These are phyloP conservation scores for Parnassius orleans DNA, from an alignment of 2,888 invertebrate genomes.

Conservation along the genomic window DNA sequence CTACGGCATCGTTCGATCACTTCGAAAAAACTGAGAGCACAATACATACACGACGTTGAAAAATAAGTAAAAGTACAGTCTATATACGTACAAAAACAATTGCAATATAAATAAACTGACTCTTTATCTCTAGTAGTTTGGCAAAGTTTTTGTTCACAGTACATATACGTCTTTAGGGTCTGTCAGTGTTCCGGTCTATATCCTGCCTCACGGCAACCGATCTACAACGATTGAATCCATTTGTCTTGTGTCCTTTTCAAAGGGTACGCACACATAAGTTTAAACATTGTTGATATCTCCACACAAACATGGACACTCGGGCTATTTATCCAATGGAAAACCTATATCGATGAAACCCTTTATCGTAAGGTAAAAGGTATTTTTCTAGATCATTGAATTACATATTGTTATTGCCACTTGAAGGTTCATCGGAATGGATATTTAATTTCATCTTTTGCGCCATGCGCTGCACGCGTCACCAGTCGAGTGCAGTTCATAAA, in stretches of 20 bases:
- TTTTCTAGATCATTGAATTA: conserved; percentile 24
- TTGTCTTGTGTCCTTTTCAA: conserved; percentile 46
- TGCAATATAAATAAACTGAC: background rate
- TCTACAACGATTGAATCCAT: conserved; percentile 60
- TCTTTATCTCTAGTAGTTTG: background rate
- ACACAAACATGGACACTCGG: conserved; percentile 31
- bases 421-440: conserved; percentile 18
- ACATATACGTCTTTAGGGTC: background rate
- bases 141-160: conserved; percentile 1
- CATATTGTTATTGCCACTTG: conserved; percentile 24
- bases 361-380: conserved; percentile 22
- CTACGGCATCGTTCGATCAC: no score
- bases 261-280: conserved; percentile 33
- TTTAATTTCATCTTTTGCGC: conserved; percentile 3
- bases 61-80: no score
- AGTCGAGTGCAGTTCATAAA: no score
- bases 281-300: conserved; percentile 4
- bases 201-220: conserved; percentile 56
- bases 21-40: no score
- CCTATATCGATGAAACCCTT: conserved; percentile 24
- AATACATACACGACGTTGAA: no score
- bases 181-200: conserved; percentile 52
- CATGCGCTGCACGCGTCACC: no score
- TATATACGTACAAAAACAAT: no score
- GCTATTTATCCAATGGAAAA: conserved; percentile 12